phyloP scores from a whole-genome alignment of 2,113 vertebrate species.

The Elaphurus davidianus region DNA sequence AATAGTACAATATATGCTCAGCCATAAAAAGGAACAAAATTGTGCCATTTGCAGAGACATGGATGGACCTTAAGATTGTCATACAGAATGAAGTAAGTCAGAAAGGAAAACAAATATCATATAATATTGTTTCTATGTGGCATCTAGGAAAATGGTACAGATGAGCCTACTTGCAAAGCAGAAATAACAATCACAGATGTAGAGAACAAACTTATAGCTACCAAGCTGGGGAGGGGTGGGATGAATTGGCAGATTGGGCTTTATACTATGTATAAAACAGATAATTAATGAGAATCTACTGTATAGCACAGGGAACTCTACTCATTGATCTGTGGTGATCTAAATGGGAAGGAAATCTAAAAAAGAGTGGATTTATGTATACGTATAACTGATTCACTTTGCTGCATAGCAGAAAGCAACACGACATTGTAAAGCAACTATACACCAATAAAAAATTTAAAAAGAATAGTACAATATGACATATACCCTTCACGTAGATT shows the following conservation, averaged over 20 bases:
- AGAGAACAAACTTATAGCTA: neutral
- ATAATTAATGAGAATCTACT: neutral
- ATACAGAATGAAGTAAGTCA: neutral
- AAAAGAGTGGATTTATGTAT: neutral
- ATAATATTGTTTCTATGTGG: neutral
- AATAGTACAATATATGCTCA: neutral
- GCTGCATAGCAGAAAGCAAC: neutral
- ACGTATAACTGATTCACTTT: neutral
- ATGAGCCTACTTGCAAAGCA: neutral
- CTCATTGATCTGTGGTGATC: neutral
- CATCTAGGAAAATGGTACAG: neutral
- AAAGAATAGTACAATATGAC: neutral
- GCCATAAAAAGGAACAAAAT: neutral
- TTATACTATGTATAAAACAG: neutral
- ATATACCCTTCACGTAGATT: neutral
- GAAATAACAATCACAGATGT: neutral
- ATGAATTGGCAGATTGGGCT: neutral
- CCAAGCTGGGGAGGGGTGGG: neutral
- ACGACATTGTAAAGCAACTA: neutral
- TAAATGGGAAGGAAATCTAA: neutral
- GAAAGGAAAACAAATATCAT: neutral
- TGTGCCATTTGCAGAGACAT: neutral
- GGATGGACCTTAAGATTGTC: neutral
- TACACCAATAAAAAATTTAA: neutral
- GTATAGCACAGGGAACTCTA: neutral